phyloP scores from a whole-genome alignment of 1,140 invertebrate species.

The Gyrodactylus bullatarudis region DNA sequence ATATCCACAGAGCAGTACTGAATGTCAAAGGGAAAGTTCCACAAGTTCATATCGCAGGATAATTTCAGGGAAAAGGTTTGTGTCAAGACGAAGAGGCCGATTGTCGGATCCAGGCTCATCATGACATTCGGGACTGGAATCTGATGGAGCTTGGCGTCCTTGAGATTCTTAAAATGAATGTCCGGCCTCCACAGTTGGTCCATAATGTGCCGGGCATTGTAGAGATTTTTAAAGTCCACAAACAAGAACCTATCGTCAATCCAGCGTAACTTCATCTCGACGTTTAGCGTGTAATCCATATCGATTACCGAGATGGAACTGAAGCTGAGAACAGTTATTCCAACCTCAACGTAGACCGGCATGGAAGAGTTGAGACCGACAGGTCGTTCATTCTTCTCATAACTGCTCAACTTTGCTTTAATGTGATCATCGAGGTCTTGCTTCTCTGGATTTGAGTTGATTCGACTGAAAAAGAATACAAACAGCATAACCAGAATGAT shows the following conservation, averaged over 20 bases:
- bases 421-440: too few relatives aligned
- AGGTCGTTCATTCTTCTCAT: neutral
- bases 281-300: neutral
- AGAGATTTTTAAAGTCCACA: neutral
- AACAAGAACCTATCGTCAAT: neutral
- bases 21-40: conserved; percentile 8
- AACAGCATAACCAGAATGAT: too few relatives aligned
- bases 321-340: neutral
- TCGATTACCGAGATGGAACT: neutral
- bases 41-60: conserved; percentile 8
- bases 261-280: neutral
- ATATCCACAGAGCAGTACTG: conserved; percentile 8
- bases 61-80: conserved; percentile 5
- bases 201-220: neutral
- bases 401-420: neutral
- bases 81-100: neutral
- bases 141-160: neutral
- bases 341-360: neutral
- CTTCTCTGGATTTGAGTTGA: too few relatives aligned
- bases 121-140: neutral
- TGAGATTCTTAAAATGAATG: neutral
- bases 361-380: too few relatives aligned
- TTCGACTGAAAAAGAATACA: too few relatives aligned
- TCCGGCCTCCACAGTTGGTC: neutral
- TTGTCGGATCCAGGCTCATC: neutral